These are phyloP conservation scores for Chrysopa pallens DNA, from an alignment of 1,140 invertebrate species.

Conservation along the genomic window DNA sequence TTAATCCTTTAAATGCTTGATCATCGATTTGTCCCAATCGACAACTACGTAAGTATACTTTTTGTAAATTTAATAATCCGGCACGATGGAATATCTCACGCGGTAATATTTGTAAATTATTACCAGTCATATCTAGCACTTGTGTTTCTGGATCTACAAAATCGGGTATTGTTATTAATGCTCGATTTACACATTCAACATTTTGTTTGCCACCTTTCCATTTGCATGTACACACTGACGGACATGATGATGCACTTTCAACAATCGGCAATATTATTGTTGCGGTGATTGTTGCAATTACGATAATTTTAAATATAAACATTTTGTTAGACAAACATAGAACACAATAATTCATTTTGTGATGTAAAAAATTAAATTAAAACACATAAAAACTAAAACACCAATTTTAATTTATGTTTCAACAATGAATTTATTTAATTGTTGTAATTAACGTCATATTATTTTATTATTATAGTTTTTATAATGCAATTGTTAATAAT, in stretches of 20 bases:
- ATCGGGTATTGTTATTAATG: slow-evolving; percentile 62
- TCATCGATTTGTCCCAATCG: slow-evolving; percentile 69
- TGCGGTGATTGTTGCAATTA: too few species aligned
- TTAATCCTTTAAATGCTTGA: slow-evolving; percentile 60
- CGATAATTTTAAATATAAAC: too few species aligned
- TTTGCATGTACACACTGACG: slow-evolving; percentile 68
- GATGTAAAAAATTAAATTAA: too few species aligned
- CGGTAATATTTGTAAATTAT: slow-evolving; percentile 64
- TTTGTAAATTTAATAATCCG: slow-evolving; percentile 68
- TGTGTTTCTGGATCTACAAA: slow-evolving; percentile 72
- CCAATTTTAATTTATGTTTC: too few species aligned
- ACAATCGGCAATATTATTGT: too few species aligned
- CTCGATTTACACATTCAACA: slow-evolving; percentile 69
- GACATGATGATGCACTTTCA: slow-evolving; percentile 29
- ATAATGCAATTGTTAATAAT: too few species aligned
- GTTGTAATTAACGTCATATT: too few species aligned
- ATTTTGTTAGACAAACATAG: too few species aligned
- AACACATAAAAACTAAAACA: too few species aligned
- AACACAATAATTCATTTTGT: too few species aligned
- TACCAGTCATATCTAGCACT: slow-evolving; percentile 73
- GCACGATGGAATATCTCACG: slow-evolving; percentile 61
- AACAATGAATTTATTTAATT: too few species aligned
- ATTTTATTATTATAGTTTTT: too few species aligned
- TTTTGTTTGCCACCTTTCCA: slow-evolving; percentile 86
- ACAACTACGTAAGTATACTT: slow-evolving; percentile 64